phyloP scores from a whole-genome alignment of 2,797 vertebrate species.

The Pangasius macronema region DNA sequence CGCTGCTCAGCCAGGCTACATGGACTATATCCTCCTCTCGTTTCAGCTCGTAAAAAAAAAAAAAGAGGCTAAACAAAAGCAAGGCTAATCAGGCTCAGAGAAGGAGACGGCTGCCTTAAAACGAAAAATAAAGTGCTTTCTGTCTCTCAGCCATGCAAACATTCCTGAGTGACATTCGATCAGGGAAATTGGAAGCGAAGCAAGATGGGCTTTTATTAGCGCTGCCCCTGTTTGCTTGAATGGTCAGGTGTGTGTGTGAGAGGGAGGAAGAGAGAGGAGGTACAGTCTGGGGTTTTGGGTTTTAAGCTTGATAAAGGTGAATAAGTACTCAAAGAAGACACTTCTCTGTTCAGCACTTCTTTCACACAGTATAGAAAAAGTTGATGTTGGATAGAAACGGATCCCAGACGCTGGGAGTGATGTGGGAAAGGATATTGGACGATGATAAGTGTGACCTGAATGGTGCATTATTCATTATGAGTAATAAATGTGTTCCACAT shows the following conservation, averaged over 20 bases:
- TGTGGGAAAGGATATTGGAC: background rate
- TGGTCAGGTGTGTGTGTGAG: slow-evolving; percentile 73
- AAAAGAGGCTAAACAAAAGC: slow-evolving; percentile 36
- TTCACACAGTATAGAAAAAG: background rate
- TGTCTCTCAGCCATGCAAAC: slow-evolving; percentile 69
- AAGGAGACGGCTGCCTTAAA: slow-evolving; percentile 66
- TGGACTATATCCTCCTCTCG: slow-evolving; percentile 34
- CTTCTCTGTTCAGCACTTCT: background rate
- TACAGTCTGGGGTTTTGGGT: slow-evolving; percentile 63
- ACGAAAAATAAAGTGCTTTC: slow-evolving; percentile 48
- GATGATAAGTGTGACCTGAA: background rate
- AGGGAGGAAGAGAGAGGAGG: slow-evolving; percentile 65
- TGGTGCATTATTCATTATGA: slow-evolving; percentile 19
- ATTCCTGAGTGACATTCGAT: slow-evolving; percentile 83
- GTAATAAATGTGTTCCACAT: slow-evolving; percentile 18
- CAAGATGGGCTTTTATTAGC: slow-evolving; percentile 80
- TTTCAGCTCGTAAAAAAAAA: slow-evolving; percentile 28
- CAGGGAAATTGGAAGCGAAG: slow-evolving; percentile 80
- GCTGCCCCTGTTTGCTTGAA: slow-evolving; percentile 74
- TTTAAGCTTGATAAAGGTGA: slow-evolving; percentile 70
- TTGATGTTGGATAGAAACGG: background rate
- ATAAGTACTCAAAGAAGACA: slow-evolving; percentile 46
- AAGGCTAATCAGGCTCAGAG: slow-evolving; percentile 39
- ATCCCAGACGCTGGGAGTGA: background rate
- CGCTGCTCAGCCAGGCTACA: slow-evolving; percentile 22